Evolutionary conservation across 1,140 invertebrate species (phyloP).

Genomic region (Maniola jurtina): DNA sequence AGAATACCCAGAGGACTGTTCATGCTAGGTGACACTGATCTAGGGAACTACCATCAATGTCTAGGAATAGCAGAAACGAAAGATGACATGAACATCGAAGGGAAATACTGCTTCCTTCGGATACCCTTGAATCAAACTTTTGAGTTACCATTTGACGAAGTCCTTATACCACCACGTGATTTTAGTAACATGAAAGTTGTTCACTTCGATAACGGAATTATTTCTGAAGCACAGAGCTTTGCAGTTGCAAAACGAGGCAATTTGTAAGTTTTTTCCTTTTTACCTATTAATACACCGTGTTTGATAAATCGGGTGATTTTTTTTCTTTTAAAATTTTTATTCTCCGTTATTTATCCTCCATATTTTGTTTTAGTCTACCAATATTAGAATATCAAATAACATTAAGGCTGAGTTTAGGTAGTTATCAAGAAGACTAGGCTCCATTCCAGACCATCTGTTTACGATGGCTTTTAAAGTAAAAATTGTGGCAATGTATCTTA

Average conservation of each 20-base stretch:
- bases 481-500: too few relatives aligned
- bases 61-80: slow-evolving; percentile 36
- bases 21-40: slow-evolving; percentile 30
- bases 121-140: slow-evolving; percentile 38
- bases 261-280: not conserved
- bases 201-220: slow-evolving; percentile 14
- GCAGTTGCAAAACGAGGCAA: not conserved
- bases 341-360: too few relatives aligned
- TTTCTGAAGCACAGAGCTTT: slow-evolving; percentile 13
- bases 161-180: not conserved
- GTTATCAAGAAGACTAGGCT: too few relatives aligned
- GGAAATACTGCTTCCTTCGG: slow-evolving; percentile 50
- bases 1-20: slow-evolving; percentile 45
- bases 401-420: too few relatives aligned
- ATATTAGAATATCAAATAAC: too few relatives aligned
- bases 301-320: too few relatives aligned
- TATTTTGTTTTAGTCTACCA: too few relatives aligned
- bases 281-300: not conserved
- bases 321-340: too few relatives aligned
- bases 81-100: slow-evolving; percentile 42
- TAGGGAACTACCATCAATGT: slow-evolving; percentile 56
- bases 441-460: too few relatives aligned
- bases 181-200: slow-evolving; percentile 20
- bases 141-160: slow-evolving; percentile 19
- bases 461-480: too few relatives aligned